Percentiles rank a stretch among this genome's conserved stretches.
Evolutionary conservation across 2,888 invertebrate genomes (phyloP).

Genomic region (Hypolimnas misippus): DNA sequence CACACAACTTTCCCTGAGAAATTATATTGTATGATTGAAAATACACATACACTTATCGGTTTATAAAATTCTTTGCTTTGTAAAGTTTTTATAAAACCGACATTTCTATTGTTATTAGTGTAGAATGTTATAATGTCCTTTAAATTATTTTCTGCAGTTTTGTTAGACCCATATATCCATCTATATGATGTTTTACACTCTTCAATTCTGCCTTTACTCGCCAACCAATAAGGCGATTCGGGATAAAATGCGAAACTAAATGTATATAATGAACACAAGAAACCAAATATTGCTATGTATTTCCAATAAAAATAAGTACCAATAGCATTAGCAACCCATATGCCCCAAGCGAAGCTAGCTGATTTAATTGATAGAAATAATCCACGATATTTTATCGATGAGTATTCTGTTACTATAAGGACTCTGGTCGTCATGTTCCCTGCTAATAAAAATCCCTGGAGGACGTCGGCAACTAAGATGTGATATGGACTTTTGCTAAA

Average conservation of each 20-base stretch:
- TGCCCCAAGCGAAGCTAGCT: slow-evolving; percentile 49
- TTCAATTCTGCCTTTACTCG: slow-evolving; percentile 56
- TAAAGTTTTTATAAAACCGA: slow-evolving; percentile 38
- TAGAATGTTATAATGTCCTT: slow-evolving; percentile 47
- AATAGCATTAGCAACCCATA: no score
- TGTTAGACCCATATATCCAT: slow-evolving; percentile 56
- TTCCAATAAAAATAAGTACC: slow-evolving; percentile 51
- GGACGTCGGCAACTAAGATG: slow-evolving; percentile 49
- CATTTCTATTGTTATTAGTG: neutral
- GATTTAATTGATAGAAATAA: slow-evolving; percentile 51
- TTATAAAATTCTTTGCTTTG: slow-evolving; percentile 53
- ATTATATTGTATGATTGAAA: slow-evolving; percentile 54
- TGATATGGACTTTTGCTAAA: slow-evolving; percentile 46
- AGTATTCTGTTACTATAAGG: slow-evolving; percentile 49
- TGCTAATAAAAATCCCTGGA: slow-evolving; percentile 49
- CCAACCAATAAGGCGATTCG: slow-evolving; percentile 57
- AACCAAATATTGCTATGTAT: slow-evolving; percentile 47
- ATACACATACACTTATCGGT: slow-evolving; percentile 52
- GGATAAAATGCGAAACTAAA: slow-evolving; percentile 29
- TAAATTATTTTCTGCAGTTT: slow-evolving; percentile 52
- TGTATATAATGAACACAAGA: slow-evolving; percentile 19
- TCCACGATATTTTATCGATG: slow-evolving; percentile 48
- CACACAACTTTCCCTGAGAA: slow-evolving; percentile 59
- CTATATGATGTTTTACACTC: slow-evolving; percentile 54
- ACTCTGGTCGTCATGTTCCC: slow-evolving; percentile 46